These are phyloP conservation scores for Plebejus argus DNA, from an alignment of 2,888 invertebrate species.

Conservation along the genomic window DNA sequence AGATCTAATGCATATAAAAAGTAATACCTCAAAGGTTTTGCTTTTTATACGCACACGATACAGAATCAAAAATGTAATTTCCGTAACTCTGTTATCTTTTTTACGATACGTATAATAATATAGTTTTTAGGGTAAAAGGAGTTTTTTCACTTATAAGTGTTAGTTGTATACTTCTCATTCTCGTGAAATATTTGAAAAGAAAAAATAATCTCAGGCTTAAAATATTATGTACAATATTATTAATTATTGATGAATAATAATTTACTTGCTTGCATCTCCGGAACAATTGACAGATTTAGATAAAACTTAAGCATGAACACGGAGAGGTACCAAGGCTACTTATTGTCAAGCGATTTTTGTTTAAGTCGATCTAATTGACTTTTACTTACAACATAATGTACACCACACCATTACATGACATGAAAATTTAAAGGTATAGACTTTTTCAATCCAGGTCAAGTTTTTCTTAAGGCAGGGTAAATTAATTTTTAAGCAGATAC, in stretches of 20 bases:
- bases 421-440: neutral
- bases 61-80: conserved; percentile 14
- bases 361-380: too few relatives aligned
- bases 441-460: neutral
- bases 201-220: too few relatives aligned
- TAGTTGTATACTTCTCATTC: too few relatives aligned
- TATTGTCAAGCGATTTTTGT: too few relatives aligned
- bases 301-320: too few relatives aligned
- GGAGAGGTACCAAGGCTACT: too few relatives aligned
- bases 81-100: neutral
- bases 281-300: too few relatives aligned
- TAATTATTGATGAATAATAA: too few relatives aligned
- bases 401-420: neutral
- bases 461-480: neutral
- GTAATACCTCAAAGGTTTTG: conserved; percentile 4
- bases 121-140: neutral
- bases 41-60: conserved; percentile 13
- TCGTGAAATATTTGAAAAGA: too few relatives aligned
- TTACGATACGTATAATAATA: neutral
- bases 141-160: neutral
- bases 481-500: neutral
- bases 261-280: too few relatives aligned
- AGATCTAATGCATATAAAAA: conserved; percentile 25
- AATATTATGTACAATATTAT: too few relatives aligned
- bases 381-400: too few relatives aligned